Percentiles rank a stretch among this genome's conserved stretches.
These are phyloP conservation scores for Cinclus cinclus DNA, from an alignment of 2,113 vertebrate species.

Conservation along the genomic window DNA sequence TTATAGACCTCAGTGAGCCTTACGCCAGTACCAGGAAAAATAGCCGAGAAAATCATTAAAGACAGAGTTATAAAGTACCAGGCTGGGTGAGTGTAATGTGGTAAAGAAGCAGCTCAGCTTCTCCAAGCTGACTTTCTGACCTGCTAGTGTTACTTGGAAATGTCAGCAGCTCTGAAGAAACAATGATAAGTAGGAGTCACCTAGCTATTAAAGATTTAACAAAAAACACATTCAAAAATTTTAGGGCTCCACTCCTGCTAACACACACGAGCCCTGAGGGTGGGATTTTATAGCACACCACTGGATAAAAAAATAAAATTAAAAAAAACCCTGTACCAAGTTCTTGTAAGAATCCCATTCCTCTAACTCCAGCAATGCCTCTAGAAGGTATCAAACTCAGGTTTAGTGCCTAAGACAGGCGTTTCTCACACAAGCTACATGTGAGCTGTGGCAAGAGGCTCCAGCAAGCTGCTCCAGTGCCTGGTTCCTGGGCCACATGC, in stretches of 20 bases:
- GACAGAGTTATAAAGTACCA: constrained; percentile 65
- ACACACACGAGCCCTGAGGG: not conserved
- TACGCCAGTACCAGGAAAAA: constrained; percentile 52
- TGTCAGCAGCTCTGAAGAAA: constrained; percentile 18
- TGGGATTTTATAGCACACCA: not conserved
- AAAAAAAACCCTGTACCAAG: not conserved
- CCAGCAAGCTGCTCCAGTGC: not conserved
- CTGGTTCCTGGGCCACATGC: not conserved
- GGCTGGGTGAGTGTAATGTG: not conserved
- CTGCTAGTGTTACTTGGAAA: constrained; percentile 27
- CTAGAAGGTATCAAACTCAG: not conserved
- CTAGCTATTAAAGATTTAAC: not conserved
- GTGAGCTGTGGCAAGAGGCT: not conserved
- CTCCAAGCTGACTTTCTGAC: constrained; percentile 44
- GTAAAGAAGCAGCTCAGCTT: constrained; percentile 26
- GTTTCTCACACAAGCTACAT: not conserved
- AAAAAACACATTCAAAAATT: constrained; percentile 5
- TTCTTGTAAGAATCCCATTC: not conserved
- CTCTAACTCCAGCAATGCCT: not conserved
- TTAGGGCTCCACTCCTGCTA: not conserved
- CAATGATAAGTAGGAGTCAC: not conserved
- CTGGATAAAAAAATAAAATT: not conserved
- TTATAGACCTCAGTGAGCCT: constrained; percentile 64
- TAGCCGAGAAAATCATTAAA: constrained; percentile 58
- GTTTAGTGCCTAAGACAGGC: not conserved